Evolutionary conservation across 2,888 invertebrate genomes (phyloP).

Genomic region (Drosophila anomalata): DNA sequence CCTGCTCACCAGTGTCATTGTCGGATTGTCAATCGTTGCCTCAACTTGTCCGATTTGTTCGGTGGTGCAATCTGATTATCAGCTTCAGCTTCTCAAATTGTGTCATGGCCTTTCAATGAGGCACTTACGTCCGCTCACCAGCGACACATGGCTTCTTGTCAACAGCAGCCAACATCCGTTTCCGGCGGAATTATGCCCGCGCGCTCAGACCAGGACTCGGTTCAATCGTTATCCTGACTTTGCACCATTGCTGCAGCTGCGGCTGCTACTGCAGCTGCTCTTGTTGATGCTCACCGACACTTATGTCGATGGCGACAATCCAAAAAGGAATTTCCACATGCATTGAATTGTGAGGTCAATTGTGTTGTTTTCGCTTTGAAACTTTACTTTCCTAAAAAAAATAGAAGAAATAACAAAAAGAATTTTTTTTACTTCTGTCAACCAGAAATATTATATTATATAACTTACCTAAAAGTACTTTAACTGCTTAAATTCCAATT

Average conservation of each 20-base stretch:
- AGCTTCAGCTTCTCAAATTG: not conserved
- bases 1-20: not conserved
- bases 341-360: conserved; percentile 8
- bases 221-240: conserved; percentile 29
- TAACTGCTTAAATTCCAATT: conserved; percentile 3
- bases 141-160: conserved; percentile 34
- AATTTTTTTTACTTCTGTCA: not conserved
- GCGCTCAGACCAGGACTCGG: conserved; percentile 18
- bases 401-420: not conserved
- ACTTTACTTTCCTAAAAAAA: not conserved
- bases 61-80: conserved; percentile 1
- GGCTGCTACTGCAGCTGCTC: conserved; percentile 37
- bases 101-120: conserved; percentile 9
- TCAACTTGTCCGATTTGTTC: not conserved
- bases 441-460: not conserved
- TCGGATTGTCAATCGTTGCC: not conserved
- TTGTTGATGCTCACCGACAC: conserved; percentile 69
- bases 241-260: conserved; percentile 8
- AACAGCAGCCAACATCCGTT: conserved; percentile 44
- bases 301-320: conserved; percentile 48
- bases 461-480: not conserved
- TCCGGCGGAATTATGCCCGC: conserved; percentile 73
- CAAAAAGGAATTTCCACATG: conserved; percentile 11
- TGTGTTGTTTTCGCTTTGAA: conserved; percentile 5
- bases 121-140: conserved; percentile 37